Base-by-base conservation (phyloP, 1,140 invertebrate species). In the Papilio aristodemus region DNA sequence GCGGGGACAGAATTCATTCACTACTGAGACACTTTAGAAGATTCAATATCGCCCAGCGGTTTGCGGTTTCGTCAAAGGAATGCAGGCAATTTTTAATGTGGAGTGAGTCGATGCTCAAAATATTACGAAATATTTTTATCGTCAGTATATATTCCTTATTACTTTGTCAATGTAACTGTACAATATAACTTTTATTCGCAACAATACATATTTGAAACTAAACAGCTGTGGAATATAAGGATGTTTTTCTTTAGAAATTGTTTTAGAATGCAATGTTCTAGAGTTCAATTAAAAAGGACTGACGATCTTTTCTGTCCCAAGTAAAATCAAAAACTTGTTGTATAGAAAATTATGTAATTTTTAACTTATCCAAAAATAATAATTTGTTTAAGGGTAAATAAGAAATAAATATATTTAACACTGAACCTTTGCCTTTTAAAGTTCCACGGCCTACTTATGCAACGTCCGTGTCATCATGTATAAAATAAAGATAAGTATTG, bases 401-500 rank as follows among this genome's bases (percentile, higher is more conserved):
- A 19, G 19, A 17, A 54, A 54, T 22, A 10, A 54, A 54, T 54
- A 6, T 3, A 32, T 32, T 32, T 11, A 54, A 54, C 9, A 13
- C 19, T 54, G 17, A 54, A 54, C 8, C 22, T 22, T 54, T 22
- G 19, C 10, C 19, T 54, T 54, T 54, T 13, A 39, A 62, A 32
- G 9, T 22, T 27, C 13, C 43, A 50, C 54, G 14, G 7, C 59
- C 59, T 62, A 19, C 32, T 37, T 70, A 66, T 57, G 22, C 60
- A 57, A 39, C 9, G 32, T 38, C 36, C 59, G 59, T 62, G 59
- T 19, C 59, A 62, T 62, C 59, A 4, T 62, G 32, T 22, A 37
- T 38, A 6, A 37, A 39, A 54, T 54, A 37, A 39, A 62, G 27
- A 62, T 38, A 38, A 37, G 59, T 62, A 62, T 37, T 62, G 59